Evolutionary conservation across 2,888 invertebrate species (phyloP), one percentile per base, ranked within the genome.

Genomic region (Drosophila emarginata): DNA sequence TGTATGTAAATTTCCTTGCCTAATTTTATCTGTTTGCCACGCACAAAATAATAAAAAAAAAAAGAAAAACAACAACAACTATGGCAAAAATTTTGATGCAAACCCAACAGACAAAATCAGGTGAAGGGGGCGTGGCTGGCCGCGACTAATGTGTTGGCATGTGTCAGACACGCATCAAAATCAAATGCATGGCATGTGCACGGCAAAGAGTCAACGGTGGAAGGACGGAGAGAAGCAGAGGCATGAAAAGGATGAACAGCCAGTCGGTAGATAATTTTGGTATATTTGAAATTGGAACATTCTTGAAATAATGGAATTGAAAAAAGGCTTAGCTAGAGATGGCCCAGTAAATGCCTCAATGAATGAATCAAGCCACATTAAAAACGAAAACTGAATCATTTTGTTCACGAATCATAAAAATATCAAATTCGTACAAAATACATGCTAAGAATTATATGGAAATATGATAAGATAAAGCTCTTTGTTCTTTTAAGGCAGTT

Each of bases 111-210:
- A 61, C 64, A 65, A 67, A 53, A 64, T 45, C 23, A 40, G 59
- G 60, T 26, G 1, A 36, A 51, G 63, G 66, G 52, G 58, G 67
- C 60, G 67, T 70, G 58, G 32, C 66, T 36, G 73, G 51, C 57
- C 56, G 26, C 68, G 67, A 64, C 72, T 77, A 83, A 77, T 76
- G 76, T 75, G 74, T 78, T 86, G 84, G 83, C 83, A 82, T 85
- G 79, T 86, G 83, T 86, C 80, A 86, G 83, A 77, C 77, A 64
- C 74, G 64, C 74, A 76, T 86, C 80, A 82, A 82, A 82, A 39
- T 39, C 39, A 45, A 45, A 45, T 45, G 45, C 50, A 67, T 78
- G 80, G 26, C 39, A 45, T 21, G 21, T 45, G 45, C 50, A 67
- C 79, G 80, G 26, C 26, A 26, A 26, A 26, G 26, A 26, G 80